Base-by-base conservation (phyloP, 2,113 vertebrate species). In the Plectropomus leopardus region DNA sequence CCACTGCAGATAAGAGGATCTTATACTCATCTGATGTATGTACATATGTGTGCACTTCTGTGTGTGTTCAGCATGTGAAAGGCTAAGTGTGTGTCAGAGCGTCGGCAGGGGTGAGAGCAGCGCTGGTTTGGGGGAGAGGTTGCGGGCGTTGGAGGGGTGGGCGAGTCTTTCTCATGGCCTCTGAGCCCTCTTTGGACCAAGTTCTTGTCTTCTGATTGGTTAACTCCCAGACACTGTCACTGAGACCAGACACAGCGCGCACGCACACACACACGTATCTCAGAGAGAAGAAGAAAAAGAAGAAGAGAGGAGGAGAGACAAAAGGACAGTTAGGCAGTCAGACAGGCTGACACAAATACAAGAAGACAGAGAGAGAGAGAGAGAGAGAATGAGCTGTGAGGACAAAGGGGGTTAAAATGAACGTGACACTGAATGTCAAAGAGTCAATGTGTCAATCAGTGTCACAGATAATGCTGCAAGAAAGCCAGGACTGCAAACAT, bases 131-230 rank as follows among this genome's bases (percentile, higher is more conserved):
- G 84, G 87, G 81, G 72, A 79, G 79, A 78, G 83, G 76, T 84
- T 88, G 82, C 74, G 82, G 84, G 76, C 82, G 91, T 75, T 13
- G 58, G 68, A 66, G 85, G 71, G 86, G 73, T 74, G 89, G 90
- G 40, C 73, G 70, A 91, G 82, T 85, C 83, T 89, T 94, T 95
- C 94, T 94, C 93, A 95, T 95, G 93, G 93, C 94, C 94, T 86
- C 88, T 76, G 61, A 91, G 92, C 86, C 89, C 61, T 82, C 84
- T 57, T 26, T 89, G 89, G 92, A 90, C 92, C 76, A 72, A 68
- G 55, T 74, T 90, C 80, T 83, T 47, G 65, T 86, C 69, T 76
- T 63, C 68, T 58, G 86, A 91, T 94, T 94, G 94, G 94, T 91
- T 81, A 48, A 87, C 69, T 78, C 60, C 28, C 64, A 86, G 80